Conservation (phyloP, 2,888 invertebrate genomes). For the Temnothorax unifasciatus region DNA sequence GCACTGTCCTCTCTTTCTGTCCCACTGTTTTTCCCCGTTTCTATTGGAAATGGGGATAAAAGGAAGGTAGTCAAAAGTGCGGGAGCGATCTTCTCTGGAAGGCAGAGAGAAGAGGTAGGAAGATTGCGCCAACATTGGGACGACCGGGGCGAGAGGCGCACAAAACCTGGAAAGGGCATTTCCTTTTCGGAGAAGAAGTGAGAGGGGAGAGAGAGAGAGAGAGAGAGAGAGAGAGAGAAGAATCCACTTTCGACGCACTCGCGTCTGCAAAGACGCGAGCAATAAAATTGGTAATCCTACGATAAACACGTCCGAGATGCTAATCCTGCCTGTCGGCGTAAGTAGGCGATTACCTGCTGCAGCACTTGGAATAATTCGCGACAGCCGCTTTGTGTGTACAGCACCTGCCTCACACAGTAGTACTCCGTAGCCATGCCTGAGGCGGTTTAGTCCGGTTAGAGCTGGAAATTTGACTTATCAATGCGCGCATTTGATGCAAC, state of each 20-base stretch:
- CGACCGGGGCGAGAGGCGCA: neutral
- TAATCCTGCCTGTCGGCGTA: constrained; percentile 60
- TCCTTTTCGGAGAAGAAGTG: constrained; percentile 23
- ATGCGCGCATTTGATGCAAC: constrained; percentile 2
- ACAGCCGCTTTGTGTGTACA: constrained; percentile 39
- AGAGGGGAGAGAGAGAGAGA: neutral
- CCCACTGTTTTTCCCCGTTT: constrained; percentile 45
- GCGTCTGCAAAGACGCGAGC: constrained; percentile 64
- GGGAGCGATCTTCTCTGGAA: constrained; percentile 47
- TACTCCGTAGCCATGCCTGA: constrained; percentile 4
- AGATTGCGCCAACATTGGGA: constrained; percentile 11
- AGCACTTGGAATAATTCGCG: constrained; percentile 53
- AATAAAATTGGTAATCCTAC: constrained; percentile 74
- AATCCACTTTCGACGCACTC: constrained; percentile 66
- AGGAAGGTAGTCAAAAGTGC: constrained; percentile 54
- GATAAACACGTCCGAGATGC: constrained; percentile 71
- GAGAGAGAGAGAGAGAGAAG: neutral
- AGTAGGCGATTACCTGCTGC: constrained; percentile 46
- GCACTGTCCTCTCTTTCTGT: constrained; percentile 50
- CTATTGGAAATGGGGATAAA: constrained; percentile 62
- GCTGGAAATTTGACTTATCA: constrained; percentile 14
- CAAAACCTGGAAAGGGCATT: constrained; percentile 29
- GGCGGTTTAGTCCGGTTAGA: neutral
- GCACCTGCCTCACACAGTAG: constrained; percentile 19
- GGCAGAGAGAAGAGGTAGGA: constrained; percentile 13